Evolutionary conservation across 2,113 vertebrate species (phyloP).

Genomic region (Pholis gunnellus): DNA sequence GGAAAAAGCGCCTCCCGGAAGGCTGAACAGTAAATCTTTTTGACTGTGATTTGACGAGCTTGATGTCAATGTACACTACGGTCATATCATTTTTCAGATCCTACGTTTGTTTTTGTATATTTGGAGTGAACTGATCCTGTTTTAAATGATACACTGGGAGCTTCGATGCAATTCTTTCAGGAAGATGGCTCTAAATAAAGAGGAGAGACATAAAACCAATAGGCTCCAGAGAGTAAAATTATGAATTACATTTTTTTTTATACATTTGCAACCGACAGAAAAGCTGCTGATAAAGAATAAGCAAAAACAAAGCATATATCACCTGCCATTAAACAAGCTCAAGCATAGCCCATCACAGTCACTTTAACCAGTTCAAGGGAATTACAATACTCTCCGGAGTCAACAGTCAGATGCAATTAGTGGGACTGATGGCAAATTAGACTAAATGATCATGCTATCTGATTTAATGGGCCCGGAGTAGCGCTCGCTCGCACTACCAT

Average conservation of each 20-base stretch:
- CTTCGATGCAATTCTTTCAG: conserved; percentile 4
- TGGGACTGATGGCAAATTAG: conserved; percentile 82
- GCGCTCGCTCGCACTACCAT: conserved; percentile 43
- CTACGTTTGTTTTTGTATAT: conserved; percentile 32
- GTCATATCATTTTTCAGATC: conserved; percentile 5
- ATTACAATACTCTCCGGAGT: conserved; percentile 76
- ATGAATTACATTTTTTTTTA: background rate
- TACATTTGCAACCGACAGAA: conserved; percentile 8
- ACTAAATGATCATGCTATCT: conserved; percentile 79
- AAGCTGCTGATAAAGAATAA: conserved; percentile 51
- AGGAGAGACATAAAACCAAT: background rate
- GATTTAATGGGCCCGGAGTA: conserved; percentile 76
- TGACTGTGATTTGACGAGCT: conserved; percentile 68
- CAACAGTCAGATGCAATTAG: conserved; percentile 82
- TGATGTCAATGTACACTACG: conserved; percentile 53
- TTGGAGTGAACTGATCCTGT: conserved; percentile 27
- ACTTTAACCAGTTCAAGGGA: conserved; percentile 79
- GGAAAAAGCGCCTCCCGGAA: conserved; percentile 45
- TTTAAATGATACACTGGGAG: conserved; percentile 35
- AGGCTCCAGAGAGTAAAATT: conserved; percentile 15
- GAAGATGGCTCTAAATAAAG: conserved; percentile 2
- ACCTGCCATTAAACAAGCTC: conserved; percentile 70
- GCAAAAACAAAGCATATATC: conserved; percentile 63
- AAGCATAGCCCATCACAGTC: conserved; percentile 74
- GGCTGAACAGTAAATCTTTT: conserved; percentile 60